Percentiles rank a stretch among this genome's conserved stretches.
Evolutionary conservation across 2,797 vertebrate genomes (phyloP).

Genomic region (Epinephelus coioides): DNA sequence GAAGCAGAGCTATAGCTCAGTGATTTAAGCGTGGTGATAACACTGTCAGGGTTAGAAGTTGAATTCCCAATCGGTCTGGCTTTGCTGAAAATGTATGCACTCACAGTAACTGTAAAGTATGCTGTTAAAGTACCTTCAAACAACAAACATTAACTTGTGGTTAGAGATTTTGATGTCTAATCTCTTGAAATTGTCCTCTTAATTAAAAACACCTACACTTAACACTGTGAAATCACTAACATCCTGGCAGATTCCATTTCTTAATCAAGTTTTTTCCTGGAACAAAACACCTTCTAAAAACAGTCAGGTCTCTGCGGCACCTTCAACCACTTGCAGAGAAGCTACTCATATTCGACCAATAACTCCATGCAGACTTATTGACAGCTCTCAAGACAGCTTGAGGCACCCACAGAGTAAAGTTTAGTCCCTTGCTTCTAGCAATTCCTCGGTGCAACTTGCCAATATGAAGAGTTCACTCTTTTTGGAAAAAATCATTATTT

Average conservation of each 20-base stretch:
- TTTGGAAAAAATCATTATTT: constrained; percentile 23
- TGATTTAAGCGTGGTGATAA: constrained; percentile 52
- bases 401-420: constrained; percentile 50
- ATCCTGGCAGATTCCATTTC: not conserved
- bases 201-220: not conserved
- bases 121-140: constrained; percentile 20
- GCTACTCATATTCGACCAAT: constrained; percentile 50
- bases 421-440: constrained; percentile 47
- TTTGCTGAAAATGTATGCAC: constrained; percentile 39
- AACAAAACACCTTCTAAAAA: constrained; percentile 5
- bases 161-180: not conserved
- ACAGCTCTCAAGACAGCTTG: constrained; percentile 60
- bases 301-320: constrained; percentile 8
- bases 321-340: constrained; percentile 39
- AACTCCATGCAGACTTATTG: constrained; percentile 63
- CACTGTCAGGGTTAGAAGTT: constrained; percentile 63
- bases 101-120: not conserved
- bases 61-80: constrained; percentile 44
- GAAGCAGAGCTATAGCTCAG: constrained; percentile 38
- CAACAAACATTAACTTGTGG: not conserved
- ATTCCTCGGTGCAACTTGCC: constrained; percentile 45
- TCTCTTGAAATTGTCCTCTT: not conserved
- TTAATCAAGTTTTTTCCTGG: not conserved
- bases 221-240: not conserved
- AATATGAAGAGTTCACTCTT: constrained; percentile 41